These are phyloP conservation scores for Drosophila mercatorum DNA, from an alignment of 2,888 invertebrate species.

Conservation along the genomic window DNA sequence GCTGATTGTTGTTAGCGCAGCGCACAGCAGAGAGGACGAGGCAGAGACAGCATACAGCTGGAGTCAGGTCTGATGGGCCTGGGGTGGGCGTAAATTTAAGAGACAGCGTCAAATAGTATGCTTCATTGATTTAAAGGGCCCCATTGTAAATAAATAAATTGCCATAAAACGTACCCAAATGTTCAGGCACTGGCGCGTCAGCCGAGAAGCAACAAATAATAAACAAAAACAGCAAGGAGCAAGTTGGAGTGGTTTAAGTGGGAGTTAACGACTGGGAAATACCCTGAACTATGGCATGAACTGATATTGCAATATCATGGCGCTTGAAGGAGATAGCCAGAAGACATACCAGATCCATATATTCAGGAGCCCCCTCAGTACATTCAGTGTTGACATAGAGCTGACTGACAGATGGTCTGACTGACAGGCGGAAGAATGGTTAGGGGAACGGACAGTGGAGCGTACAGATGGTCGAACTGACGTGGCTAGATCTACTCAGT, in stretches of 20 bases:
- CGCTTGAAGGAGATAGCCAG: too few species aligned
- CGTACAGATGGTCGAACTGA: too few species aligned
- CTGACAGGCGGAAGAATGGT: too few species aligned
- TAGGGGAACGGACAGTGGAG: too few species aligned
- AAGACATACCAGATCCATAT: too few species aligned
- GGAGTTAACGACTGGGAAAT: background rate
- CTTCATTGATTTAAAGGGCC: slow-evolving; percentile 78
- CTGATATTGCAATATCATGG: background rate
- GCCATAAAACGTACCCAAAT: slow-evolving; percentile 60
- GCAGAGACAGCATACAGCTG: background rate
- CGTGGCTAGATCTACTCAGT: too few species aligned
- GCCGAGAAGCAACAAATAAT: slow-evolving; percentile 61
- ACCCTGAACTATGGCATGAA: background rate
- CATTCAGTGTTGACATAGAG: too few species aligned
- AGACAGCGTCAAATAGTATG: slow-evolving; percentile 67
- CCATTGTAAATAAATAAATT: slow-evolving; percentile 75
- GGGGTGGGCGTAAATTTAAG: slow-evolving; percentile 69
- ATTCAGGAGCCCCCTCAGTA: too few species aligned
- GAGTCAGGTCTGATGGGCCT: background rate
- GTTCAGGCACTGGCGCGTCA: slow-evolving; percentile 43
- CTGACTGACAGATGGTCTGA: too few species aligned
- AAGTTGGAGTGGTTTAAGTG: background rate
- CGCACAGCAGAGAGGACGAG: slow-evolving; percentile 21
- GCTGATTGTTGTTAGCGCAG: slow-evolving; percentile 74
- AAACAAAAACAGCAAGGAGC: slow-evolving; percentile 31